Conservation (phyloP, 2,113 vertebrate species). For the Acanthisitta chloris region DNA sequence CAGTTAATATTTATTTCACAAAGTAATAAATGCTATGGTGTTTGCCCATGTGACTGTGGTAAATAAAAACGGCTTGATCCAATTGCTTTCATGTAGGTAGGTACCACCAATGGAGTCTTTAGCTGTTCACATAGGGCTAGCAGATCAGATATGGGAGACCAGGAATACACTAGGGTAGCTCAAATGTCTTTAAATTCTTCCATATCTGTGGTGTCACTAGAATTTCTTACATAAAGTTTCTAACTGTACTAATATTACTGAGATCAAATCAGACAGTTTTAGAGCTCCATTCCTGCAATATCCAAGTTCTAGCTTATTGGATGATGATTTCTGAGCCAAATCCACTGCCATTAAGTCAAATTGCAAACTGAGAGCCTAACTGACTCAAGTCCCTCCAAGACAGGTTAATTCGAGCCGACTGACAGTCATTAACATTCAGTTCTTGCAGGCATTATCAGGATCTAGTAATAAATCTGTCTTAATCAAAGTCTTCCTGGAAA, state of each 20-base stretch:
- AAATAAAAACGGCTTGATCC: neutral
- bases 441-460: neutral
- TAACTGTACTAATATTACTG: neutral
- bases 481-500: conserved; percentile 31
- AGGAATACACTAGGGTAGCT: neutral
- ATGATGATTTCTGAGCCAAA: neutral
- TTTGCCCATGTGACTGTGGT: neutral
- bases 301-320: neutral
- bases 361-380: neutral
- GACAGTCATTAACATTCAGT: conserved; percentile 12
- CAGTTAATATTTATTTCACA: neutral
- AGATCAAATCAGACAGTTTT: neutral
- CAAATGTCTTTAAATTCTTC: neutral
- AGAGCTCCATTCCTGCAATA: neutral
- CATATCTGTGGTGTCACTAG: neutral
- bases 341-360: neutral
- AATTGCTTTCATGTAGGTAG: neutral
- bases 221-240: neutral
- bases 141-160: neutral
- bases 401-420: neutral
- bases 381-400: neutral
- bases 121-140: neutral
- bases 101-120: neutral
- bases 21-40: neutral
- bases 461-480: neutral